Base-by-base conservation (phyloP, 2,888 invertebrate genomes). In the Drosophila anomelani region DNA sequence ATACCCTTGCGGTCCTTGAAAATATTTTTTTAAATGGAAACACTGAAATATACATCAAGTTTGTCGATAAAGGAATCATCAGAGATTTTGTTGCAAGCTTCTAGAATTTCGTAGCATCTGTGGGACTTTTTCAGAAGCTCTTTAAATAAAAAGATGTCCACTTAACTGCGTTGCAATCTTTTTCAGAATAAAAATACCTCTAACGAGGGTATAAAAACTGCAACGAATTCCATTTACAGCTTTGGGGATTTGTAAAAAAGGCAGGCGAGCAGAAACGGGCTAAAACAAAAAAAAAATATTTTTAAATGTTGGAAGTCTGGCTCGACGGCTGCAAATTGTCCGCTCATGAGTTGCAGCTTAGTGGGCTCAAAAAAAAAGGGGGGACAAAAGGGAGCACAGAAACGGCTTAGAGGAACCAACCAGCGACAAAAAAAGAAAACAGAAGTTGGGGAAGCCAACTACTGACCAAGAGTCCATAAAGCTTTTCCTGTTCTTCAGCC, bases 291-390 rank as follows among this genome's bases (percentile, higher is more conserved):
- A 23, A 23, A 23, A 67, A 39, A 46, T 46, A 55, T 68, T 70
- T 59, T 70, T 59, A 71, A 61, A 59, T 71, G 69, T 47, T 41
- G 44, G 36, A 23, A 43, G 49, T 17, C 49, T 34, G 32, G 32
- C 60, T 23, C 36, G 63, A 44, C 54, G 49, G 59, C 59, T 66
- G 72, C 58, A 58, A 73, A 64, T 55, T 56, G 56, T 56, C 29
- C 60, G 66, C 66, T 73, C 66, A 73, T 66, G 64, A 73, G 73
- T 74, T 73, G 73, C 66, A 74, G 74, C 74, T 73, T 54, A 73
- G 64, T 39, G 29, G 41, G 26, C 23, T 23, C 29, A 56, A 56
- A 64, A 49, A 49, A 66, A 68, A 15, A 29, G 36, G 17, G 15
- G 12, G 17, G 43, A 47, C 56, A 39, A 39, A 46, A 26, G 20